A percentile compares a stretch with the other conserved stretches of the same genome.
These are phyloP conservation scores for Tuberolachnus salignus DNA, from an alignment of 2,888 invertebrate species.

Conservation along the genomic window DNA sequence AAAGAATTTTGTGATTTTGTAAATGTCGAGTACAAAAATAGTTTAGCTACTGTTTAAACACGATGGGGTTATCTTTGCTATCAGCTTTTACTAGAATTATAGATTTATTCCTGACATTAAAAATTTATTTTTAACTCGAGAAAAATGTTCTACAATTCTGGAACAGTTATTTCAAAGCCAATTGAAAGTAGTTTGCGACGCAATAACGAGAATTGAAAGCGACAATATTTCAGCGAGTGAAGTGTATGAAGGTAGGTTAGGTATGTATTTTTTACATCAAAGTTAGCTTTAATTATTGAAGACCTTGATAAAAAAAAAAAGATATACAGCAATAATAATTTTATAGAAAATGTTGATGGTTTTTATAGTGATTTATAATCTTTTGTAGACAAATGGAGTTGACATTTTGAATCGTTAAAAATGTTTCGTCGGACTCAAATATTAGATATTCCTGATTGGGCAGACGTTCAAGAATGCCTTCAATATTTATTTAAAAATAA, in stretches of 20 bases:
- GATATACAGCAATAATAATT: not conserved
- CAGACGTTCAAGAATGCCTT: no score
- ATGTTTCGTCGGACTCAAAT: conserved; percentile 24
- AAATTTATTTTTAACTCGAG: no score
- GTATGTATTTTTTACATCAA: not conserved
- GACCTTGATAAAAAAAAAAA: conserved; percentile 9
- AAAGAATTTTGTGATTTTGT: not conserved
- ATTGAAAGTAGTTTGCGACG: not conserved
- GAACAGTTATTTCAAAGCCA: conserved; percentile 10
- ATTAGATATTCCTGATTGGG: no score
- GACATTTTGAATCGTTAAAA: conserved; percentile 15
- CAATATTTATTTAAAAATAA: conserved; percentile 11
- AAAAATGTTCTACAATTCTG: not conserved
- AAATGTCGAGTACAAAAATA: not conserved
- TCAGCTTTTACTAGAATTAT: not conserved
- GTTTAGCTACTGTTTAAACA: no score
- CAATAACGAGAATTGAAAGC: not conserved
- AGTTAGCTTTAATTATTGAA: not conserved
- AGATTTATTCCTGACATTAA: no score
- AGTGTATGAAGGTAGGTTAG: not conserved
- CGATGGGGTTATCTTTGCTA: not conserved
- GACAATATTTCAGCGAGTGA: not conserved
- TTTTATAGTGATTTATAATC: not conserved
- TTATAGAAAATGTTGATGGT: not conserved
- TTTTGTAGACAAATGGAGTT: conserved; percentile 15